Evolutionary conservation across 1,140 invertebrate genomes (phyloP).

Genomic region (Cephus cinctus): DNA sequence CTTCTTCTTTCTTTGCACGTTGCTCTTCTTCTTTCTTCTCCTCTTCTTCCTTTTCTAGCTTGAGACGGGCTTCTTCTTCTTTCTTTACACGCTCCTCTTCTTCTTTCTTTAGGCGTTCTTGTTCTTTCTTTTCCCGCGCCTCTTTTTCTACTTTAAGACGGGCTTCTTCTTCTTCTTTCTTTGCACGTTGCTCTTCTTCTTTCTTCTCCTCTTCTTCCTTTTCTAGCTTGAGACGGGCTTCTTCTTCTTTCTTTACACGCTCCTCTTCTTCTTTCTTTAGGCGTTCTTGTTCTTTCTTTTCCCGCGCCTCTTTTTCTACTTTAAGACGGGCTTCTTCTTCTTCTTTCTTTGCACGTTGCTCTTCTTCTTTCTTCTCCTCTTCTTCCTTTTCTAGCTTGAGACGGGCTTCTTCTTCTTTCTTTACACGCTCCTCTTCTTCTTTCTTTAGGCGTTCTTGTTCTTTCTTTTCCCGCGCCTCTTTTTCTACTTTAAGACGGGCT

Average conservation of each 20-base stretch:
- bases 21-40: conserved; percentile 12
- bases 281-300: too few relatives aligned
- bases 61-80: too few relatives aligned
- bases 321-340: conserved; percentile 11
- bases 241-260: conserved; percentile 13
- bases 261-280: too few relatives aligned
- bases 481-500: conserved; percentile 17
- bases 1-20: conserved; percentile 13
- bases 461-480: too few relatives aligned
- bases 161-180: conserved; percentile 26
- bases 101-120: conserved; percentile 17
- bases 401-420: too few relatives aligned
- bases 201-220: conserved; percentile 5
- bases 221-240: conserved; percentile 7
- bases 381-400: too few relatives aligned
- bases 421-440: too few relatives aligned
- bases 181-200: conserved; percentile 5
- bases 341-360: too few relatives aligned
- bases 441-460: too few relatives aligned
- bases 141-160: conserved; percentile 25
- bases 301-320: conserved; percentile 15
- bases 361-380: too few relatives aligned
- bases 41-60: conserved; percentile 15
- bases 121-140: conserved; percentile 22
- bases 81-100: too few relatives aligned